Conservation (phyloP, 2,888 invertebrate genomes). For the Hymenopus coronatus region DNA sequence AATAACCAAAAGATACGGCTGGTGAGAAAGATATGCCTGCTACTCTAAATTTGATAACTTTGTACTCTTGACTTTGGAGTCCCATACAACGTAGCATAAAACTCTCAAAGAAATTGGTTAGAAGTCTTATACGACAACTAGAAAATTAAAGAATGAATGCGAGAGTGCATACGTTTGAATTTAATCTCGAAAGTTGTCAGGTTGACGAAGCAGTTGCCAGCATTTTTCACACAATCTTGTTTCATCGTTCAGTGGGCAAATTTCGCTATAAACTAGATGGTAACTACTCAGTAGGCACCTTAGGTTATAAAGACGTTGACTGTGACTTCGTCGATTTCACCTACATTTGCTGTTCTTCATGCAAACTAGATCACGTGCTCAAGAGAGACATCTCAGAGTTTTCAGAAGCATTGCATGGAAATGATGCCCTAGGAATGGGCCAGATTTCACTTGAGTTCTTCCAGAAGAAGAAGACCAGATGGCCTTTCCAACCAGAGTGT, state of each 20-base stretch:
- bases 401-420: conserved; percentile 73
- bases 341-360: conserved; percentile 89
- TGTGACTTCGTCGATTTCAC: conserved; percentile 98
- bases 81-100: too few relatives aligned
- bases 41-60: too few relatives aligned
- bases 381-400: conserved; percentile 75
- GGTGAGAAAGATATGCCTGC: too few relatives aligned
- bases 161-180: background rate
- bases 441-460: conserved; percentile 94
- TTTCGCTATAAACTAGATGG: conserved; percentile 92
- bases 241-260: conserved; percentile 87
- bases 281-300: conserved; percentile 92
- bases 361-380: conserved; percentile 67
- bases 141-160: too few relatives aligned
- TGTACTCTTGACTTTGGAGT: too few relatives aligned
- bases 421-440: conserved; percentile 64
- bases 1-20: too few relatives aligned
- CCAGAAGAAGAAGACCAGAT: conserved; percentile 83
- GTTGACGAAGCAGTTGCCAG: conserved; percentile 89
- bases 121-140: too few relatives aligned
- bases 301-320: conserved; percentile 94
- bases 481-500: conserved; percentile 87
- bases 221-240: conserved; percentile 88
- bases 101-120: too few relatives aligned
- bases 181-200: conserved; percentile 77